Percentiles rank a stretch among this genome's conserved stretches.
Evolutionary conservation across 92 coral and sea anemone species (phyloP).

Genomic region (Bergia puertoricense): DNA sequence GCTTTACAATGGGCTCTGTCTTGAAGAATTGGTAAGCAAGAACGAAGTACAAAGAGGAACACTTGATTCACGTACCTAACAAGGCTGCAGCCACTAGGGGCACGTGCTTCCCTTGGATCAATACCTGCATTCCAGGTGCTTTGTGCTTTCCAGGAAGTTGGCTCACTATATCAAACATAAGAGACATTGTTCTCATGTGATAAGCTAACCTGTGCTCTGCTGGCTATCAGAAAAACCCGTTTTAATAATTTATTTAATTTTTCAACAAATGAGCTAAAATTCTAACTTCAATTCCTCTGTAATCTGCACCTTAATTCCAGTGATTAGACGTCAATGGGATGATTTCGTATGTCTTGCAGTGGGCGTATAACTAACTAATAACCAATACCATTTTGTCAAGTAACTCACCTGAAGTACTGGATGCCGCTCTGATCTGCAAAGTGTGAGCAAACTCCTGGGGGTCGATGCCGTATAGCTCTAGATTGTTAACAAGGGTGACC

Average conservation of each 20-base stretch:
- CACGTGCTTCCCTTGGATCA: slow-evolving; percentile 93
- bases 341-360: not conserved
- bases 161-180: slow-evolving; percentile 53
- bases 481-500: slow-evolving; percentile 91
- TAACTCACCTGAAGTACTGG: slow-evolving; percentile 89
- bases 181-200: not conserved
- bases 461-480: slow-evolving; percentile 88
- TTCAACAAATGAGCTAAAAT: too few species aligned
- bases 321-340: not conserved
- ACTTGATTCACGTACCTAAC: slow-evolving; percentile 60
- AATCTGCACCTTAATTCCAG: not conserved
- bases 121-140: slow-evolving; percentile 81
- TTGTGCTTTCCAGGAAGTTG: slow-evolving; percentile 92
- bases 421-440: slow-evolving; percentile 87
- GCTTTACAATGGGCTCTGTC: too few species aligned
- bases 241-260: too few species aligned
- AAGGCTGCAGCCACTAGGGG: slow-evolving; percentile 77
- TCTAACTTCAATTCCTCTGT: not conserved
- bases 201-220: not conserved
- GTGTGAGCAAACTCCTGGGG: slow-evolving; percentile 94
- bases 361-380: too few species aligned
- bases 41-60: too few species aligned
- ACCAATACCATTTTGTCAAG: not conserved
- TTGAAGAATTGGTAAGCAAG: too few species aligned
- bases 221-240: not conserved